Conservation (phyloP, 2,797 vertebrate genomes). For the Peromyscus aztecus region DNA sequence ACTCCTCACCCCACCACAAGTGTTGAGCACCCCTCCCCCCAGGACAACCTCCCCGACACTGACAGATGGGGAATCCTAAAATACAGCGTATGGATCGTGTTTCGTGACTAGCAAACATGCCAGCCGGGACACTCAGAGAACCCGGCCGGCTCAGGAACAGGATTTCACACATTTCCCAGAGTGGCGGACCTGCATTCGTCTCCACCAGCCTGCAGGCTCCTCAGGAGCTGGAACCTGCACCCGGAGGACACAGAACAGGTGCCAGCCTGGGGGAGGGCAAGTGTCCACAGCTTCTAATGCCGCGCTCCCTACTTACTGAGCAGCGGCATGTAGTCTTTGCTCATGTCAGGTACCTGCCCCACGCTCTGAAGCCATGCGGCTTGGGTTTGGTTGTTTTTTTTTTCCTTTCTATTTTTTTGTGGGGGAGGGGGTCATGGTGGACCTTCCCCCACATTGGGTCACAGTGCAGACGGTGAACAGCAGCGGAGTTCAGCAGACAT, state of each 20-base stretch:
- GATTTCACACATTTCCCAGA: slow-evolving; percentile 88
- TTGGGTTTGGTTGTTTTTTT: too few relatives aligned
- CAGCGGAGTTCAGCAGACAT: neutral
- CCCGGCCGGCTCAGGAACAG: slow-evolving; percentile 87
- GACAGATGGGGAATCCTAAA: slow-evolving; percentile 89
- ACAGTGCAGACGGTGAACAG: neutral
- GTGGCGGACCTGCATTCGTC: slow-evolving; percentile 71
- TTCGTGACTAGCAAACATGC: slow-evolving; percentile 88
- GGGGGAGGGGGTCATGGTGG: neutral
- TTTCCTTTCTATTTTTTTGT: neutral
- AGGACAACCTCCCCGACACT: slow-evolving; percentile 59
- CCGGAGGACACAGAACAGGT: neutral
- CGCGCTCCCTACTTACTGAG: neutral
- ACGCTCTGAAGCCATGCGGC: neutral
- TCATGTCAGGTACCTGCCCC: neutral
- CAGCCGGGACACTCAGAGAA: slow-evolving; percentile 84
- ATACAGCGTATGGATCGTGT: slow-evolving; percentile 86
- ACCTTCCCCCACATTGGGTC: neutral
- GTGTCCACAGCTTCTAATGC: neutral
- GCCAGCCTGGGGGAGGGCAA: too few relatives aligned
- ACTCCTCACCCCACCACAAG: neutral
- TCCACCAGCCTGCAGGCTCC: slow-evolving; percentile 38
- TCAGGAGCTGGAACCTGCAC: slow-evolving; percentile 1
- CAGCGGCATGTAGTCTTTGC: neutral
- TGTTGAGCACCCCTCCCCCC: slow-evolving; percentile 30